Evolutionary conservation across 2,888 invertebrate species (phyloP), one percentile per base, ranked within the genome.

Genomic region (Drosophila maculinotata): DNA sequence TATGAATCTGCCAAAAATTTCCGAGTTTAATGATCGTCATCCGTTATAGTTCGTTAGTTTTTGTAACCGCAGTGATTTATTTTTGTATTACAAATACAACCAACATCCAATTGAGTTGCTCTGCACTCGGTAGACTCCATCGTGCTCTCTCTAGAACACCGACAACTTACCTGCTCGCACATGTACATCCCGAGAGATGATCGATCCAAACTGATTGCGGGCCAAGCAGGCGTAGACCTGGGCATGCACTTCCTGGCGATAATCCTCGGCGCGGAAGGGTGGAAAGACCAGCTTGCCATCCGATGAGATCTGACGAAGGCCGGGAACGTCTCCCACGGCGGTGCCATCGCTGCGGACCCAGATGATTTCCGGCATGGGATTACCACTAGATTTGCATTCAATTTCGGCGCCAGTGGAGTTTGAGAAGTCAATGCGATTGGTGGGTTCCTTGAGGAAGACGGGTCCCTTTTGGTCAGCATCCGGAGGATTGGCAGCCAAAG

Each of bases 211-310:
- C 58, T 95, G 94, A 92, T 97, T 98, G 87, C 95, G 94, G 8
- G 98, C 98, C 76, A 97, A 93, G 91, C 98, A 98, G 79, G 97
- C 96, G 92, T 98, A 98, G 67, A 97, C 96, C 92, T 97, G 97
- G 67, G 97, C 97, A 91, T 98, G 98, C 42, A 98, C 97, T 91
- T 97, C 97, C 92, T 98, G 97, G 39, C 97, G 94, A 90, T 98
- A 98, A 91, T 97, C 97, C 91, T 97, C 97, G 49, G 97, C 97
- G 63, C 97, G 95, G 94, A 98, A 98, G 30, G 98, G 97, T 64
- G 97, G 97, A 91, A 98, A 98, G 49, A 97, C 96, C 87, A 98
- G 93, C 90, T 98, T 97, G 89, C 98, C 98, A 92, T 98, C 98
- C 56, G 97, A 95, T 86, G 97, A 90, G 85, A 96, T 96, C 94